Conservation (phyloP, 2,888 invertebrate species). For the Ectropis crepuscularia region DNA sequence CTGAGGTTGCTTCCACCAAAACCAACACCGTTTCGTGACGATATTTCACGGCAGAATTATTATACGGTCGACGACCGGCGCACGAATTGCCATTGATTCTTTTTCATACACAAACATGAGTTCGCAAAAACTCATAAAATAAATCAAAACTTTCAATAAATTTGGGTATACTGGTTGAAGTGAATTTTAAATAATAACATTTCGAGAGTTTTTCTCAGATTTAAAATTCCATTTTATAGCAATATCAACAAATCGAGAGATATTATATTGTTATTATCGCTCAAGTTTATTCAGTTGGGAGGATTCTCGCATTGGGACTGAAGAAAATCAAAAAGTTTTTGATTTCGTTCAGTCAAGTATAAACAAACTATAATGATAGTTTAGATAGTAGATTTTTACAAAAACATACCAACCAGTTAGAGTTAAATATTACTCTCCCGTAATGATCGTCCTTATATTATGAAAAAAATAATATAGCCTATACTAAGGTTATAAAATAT, state of each 20-base stretch:
- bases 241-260: constrained; percentile 23
- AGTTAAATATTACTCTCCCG: too few species aligned
- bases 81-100: constrained; percentile 46
- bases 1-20: constrained; percentile 54
- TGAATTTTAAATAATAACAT: constrained; percentile 25
- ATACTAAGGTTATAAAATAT: too few species aligned
- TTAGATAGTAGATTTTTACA: too few species aligned
- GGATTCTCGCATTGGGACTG: constrained; percentile 20
- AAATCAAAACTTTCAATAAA: constrained; percentile 35
- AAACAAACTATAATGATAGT: too few species aligned
- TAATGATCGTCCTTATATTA: too few species aligned
- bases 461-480: too few species aligned
- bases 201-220: constrained; percentile 21
- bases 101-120: constrained; percentile 37
- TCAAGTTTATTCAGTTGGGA: constrained; percentile 22
- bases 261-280: constrained; percentile 25
- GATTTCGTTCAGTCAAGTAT: background rate
- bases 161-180: constrained; percentile 24
- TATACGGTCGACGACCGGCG: constrained; percentile 61
- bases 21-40: constrained; percentile 65
- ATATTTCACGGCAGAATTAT: constrained; percentile 71
- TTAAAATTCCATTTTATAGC: constrained; percentile 32
- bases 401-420: too few species aligned
- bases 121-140: constrained; percentile 42
- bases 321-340: background rate